Base-by-base conservation (phyloP, 1,140 invertebrate genomes). In the Pachyrhynchus sulphureomaculatus region DNA sequence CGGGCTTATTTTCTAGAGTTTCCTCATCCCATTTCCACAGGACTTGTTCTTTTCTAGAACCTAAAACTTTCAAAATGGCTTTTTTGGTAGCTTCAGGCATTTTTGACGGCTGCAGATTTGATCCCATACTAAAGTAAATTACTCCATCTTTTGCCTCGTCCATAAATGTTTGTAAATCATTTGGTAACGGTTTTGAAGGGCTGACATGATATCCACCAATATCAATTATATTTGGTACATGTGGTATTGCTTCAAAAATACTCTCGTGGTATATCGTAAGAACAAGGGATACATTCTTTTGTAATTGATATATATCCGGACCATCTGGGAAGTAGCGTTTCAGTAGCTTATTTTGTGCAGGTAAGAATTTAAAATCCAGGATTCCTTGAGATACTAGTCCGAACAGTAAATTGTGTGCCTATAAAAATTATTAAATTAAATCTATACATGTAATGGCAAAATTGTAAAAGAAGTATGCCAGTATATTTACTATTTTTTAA, bases 11-110 rank as follows among this genome's bases (percentile, higher is more conserved):
- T n/a, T 76, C 67, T 23, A 78, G 69, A 2, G 74, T 74, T 1
- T 78, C 76, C 20, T 80, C 77, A 47, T 80, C 80, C 62, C 79
- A 83, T 70, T 84, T 85, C 81, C 82, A 85, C 13, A 86, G 64
- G 9, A 86, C 77, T 48, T 77, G 77, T 55, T 77, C 79, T 21
- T 80, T 78, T 12, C 85, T 61, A 62, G 80, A 78, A n/a, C 73
- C 55, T 58, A 84, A 82, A 12, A 73, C 75, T 41, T 79, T 75
- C 0, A 79, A 58, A 26, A 83, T 66, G 6, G 70, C 76, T 54
- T 79, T 59, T 17, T 76, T 58, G 24, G 77, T 65, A 6, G 75
- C 68, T 42, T 64, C 53, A 0, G 77, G 67, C 0, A 84, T 68
- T 45, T 76, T 68, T 24, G 77, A 72, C 3, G 76, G 68, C 57